These are phyloP conservation scores for Oedothorax gibbosus DNA, from an alignment of 1,140 invertebrate genomes.

Conservation along the genomic window DNA sequence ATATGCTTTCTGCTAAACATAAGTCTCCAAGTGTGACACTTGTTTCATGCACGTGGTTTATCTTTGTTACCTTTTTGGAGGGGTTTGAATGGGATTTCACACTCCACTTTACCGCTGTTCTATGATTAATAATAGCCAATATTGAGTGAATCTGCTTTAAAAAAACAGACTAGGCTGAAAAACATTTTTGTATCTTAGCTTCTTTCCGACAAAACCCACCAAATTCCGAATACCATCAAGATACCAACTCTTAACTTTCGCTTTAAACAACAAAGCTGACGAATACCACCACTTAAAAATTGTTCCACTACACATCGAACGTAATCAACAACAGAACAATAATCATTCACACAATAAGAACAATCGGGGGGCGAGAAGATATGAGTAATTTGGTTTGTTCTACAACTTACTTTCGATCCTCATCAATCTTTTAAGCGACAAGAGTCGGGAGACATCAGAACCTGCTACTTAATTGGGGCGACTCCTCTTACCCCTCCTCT, in stretches of 20 bases:
- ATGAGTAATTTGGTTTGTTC: conserved; percentile 61
- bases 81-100: too few relatives aligned
- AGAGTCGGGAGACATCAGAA: conserved; percentile 45
- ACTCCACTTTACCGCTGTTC: too few relatives aligned
- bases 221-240: conserved; percentile 39
- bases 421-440: conserved; percentile 58
- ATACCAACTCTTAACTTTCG: neutral
- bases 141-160: too few relatives aligned
- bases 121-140: too few relatives aligned
- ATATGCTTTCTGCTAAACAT: too few relatives aligned
- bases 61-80: too few relatives aligned
- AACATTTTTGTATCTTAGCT: too few relatives aligned
- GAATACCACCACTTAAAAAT: conserved; percentile 29
- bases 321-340: conserved; percentile 30
- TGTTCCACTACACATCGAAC: conserved; percentile 1
- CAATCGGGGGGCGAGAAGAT: neutral
- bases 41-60: too few relatives aligned
- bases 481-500: conserved; percentile 11
- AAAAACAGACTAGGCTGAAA: too few relatives aligned
- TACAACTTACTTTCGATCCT: conserved; percentile 59
- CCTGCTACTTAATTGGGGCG: conserved; percentile 59
- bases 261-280: neutral
- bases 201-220: too few relatives aligned
- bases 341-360: neutral
- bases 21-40: too few relatives aligned